Base-by-base conservation (phyloP, 2,888 invertebrate genomes). In the Xestia c-nigrum region DNA sequence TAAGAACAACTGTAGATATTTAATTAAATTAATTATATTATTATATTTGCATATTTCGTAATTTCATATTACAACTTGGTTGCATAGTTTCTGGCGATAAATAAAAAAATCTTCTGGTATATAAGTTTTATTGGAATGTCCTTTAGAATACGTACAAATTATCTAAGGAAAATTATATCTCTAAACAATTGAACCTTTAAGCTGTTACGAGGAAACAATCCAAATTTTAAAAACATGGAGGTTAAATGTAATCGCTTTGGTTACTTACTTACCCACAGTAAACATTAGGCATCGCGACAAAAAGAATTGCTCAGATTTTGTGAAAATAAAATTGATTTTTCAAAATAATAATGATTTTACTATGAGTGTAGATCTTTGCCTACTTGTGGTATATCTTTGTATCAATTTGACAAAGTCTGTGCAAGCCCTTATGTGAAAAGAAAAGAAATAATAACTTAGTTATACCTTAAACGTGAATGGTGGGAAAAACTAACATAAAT, bases 111-210 rank as follows among this genome's bases (percentile, higher is more conserved):
- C 82, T 85, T 91, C 91, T 93, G 92, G 92, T 94, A 94, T 92
- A 94, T 93, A 94, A 87, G 84, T 89, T 91, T 95, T 92, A 94
- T 95, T 96, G 95, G 95, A 96, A 96, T 96, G 95, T 96, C 90
- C 90, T 91, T 93, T 93, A 94, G 90, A 93, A 91, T 92, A 93
- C 90, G 90, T 91, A 94, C 89, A 92, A 93, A 87, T 85, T 89
- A 91, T 87, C 91, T 91, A 91, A 90, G 84, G 92, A 83, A 91
- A 93, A 90, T 89, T 87, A 90, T 89, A 90, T 89, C 87, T 90
- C 89, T 90, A 91, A 90, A 88, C 90, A 88, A 87, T 87, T 88
- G 87, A 91, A 87, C 84, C 89, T 89, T 86, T 77, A 89, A 89
- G 88, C 88, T 86, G 80, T 84, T 89, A 88, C 85, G 61, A 83